phyloP scores from a whole-genome alignment of 2,113 vertebrate species.

The Phrynosoma blainvillii region DNA sequence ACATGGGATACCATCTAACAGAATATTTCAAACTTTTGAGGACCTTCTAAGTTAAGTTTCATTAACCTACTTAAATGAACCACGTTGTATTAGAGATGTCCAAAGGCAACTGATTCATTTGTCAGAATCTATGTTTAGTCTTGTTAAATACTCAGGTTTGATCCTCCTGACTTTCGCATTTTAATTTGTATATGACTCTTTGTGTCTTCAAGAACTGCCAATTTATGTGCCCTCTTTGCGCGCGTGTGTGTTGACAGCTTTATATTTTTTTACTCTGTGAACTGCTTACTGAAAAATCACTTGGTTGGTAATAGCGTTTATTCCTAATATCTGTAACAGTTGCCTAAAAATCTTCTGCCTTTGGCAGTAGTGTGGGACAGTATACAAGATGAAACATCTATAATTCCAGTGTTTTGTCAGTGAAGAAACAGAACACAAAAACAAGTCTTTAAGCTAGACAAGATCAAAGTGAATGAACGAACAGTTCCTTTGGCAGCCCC shows the following conservation, averaged over 20 bases:
- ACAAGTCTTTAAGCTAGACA: slow-evolving; percentile 42
- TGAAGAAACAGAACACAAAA: slow-evolving; percentile 59
- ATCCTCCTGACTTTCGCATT: slow-evolving; percentile 67
- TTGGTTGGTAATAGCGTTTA: slow-evolving; percentile 73
- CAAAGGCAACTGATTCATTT: slow-evolving; percentile 75
- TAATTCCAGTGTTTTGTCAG: slow-evolving; percentile 63
- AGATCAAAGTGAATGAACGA: slow-evolving; percentile 52
- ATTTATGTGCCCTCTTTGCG: slow-evolving; percentile 66
- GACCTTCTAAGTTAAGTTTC: slow-evolving; percentile 65
- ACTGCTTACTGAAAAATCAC: slow-evolving; percentile 63
- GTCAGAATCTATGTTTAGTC: slow-evolving; percentile 67
- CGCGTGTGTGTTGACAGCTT: slow-evolving; percentile 62
- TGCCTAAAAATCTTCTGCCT: slow-evolving; percentile 75
- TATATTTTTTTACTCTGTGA: slow-evolving; percentile 64
- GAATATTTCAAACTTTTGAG: slow-evolving; percentile 65
- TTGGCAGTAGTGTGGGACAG: slow-evolving; percentile 51
- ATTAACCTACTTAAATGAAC: slow-evolving; percentile 78
- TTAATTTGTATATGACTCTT: slow-evolving; percentile 74
- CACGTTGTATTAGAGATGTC: slow-evolving; percentile 76
- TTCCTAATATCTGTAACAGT: slow-evolving; percentile 71
- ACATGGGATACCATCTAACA: slow-evolving; percentile 68
- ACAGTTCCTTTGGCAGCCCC: slow-evolving; percentile 35
- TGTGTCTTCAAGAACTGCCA: slow-evolving; percentile 79
- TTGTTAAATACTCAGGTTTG: slow-evolving; percentile 80
- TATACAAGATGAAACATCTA: slow-evolving; percentile 53